Evolutionary conservation across 2,888 invertebrate species (phyloP).

Genomic region (Hypolimnas misippus): DNA sequence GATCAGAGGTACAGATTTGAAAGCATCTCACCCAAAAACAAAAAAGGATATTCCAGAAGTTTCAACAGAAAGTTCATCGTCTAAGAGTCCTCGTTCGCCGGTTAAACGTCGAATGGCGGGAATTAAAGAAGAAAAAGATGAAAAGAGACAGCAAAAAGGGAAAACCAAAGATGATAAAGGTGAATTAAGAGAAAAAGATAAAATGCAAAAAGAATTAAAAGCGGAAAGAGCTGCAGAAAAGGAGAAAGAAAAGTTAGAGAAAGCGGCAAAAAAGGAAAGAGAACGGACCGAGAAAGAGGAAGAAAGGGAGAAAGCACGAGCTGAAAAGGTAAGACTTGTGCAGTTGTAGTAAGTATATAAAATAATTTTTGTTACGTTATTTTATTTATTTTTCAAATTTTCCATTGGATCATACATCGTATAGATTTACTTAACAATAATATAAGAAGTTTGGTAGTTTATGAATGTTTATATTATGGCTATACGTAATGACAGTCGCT

Average conservation of each 20-base stretch:
- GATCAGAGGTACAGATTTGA: slow-evolving; percentile 48
- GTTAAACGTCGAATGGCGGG: slow-evolving; percentile 27
- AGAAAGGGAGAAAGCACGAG: slow-evolving; percentile 26
- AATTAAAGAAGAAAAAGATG: slow-evolving; percentile 36
- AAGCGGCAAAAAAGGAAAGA: slow-evolving; percentile 29
- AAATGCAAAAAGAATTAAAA: slow-evolving; percentile 11
- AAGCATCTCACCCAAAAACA: slow-evolving; percentile 27
- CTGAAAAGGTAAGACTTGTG: neutral
- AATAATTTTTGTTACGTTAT: too few relatives aligned
- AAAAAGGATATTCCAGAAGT: slow-evolving; percentile 22
- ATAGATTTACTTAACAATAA: too few relatives aligned
- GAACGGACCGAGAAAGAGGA: slow-evolving; percentile 31
- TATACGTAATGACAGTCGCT: too few relatives aligned
- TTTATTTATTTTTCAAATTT: neutral
- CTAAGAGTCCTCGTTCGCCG: slow-evolving; percentile 37
- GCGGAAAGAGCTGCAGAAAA: slow-evolving; percentile 6
- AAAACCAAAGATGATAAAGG: neutral
- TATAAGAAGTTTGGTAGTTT: too few relatives aligned
- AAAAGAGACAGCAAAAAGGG: neutral
- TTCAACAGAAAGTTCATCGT: slow-evolving; percentile 30
- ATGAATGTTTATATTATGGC: too few relatives aligned
- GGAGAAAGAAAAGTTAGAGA: slow-evolving; percentile 31
- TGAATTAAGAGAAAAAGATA: slow-evolving; percentile 13
- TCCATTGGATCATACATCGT: too few relatives aligned
- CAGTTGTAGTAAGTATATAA: too few relatives aligned